Percentiles rank a stretch among this genome's conserved stretches.
phyloP scores from a whole-genome alignment of 2,797 vertebrate species.

The Gastrophryne carolinensis region DNA sequence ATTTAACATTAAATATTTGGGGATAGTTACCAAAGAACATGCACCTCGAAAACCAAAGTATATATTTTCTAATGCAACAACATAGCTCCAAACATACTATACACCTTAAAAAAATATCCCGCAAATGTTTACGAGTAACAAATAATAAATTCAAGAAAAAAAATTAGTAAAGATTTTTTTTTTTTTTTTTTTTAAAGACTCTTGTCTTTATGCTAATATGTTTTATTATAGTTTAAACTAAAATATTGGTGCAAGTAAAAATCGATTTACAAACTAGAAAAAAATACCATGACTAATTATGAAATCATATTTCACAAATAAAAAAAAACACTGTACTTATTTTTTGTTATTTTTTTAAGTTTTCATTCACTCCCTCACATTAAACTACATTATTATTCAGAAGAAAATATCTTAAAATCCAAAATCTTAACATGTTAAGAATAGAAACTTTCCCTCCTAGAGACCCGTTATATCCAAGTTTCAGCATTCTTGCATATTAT shows the following conservation, averaged over 20 bases:
- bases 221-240: constrained; percentile 50
- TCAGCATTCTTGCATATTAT: constrained; percentile 72
- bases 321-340: constrained; percentile 65
- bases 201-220: constrained; percentile 29
- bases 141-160: constrained; percentile 76
- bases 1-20: too few species aligned
- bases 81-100: not conserved
- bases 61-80: constrained; percentile 61
- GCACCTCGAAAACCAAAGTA: constrained; percentile 38
- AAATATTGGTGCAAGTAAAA: constrained; percentile 56
- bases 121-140: constrained; percentile 28
- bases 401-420: constrained; percentile 61
- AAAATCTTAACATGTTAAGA: constrained; percentile 66
- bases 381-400: constrained; percentile 65
- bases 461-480: constrained; percentile 72
- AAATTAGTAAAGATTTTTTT: constrained; percentile 34
- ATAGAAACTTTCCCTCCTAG: constrained; percentile 67
- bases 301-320: constrained; percentile 60
- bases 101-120: not conserved
- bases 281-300: constrained; percentile 60
- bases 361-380: constrained; percentile 28
- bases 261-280: constrained; percentile 60
- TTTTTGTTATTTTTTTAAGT: constrained; percentile 14
- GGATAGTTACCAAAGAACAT: too few species aligned
- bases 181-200: constrained; percentile 51